These are phyloP conservation scores for Prunella fulvescens DNA, from an alignment of 2,113 vertebrate genomes.

Conservation along the genomic window DNA sequence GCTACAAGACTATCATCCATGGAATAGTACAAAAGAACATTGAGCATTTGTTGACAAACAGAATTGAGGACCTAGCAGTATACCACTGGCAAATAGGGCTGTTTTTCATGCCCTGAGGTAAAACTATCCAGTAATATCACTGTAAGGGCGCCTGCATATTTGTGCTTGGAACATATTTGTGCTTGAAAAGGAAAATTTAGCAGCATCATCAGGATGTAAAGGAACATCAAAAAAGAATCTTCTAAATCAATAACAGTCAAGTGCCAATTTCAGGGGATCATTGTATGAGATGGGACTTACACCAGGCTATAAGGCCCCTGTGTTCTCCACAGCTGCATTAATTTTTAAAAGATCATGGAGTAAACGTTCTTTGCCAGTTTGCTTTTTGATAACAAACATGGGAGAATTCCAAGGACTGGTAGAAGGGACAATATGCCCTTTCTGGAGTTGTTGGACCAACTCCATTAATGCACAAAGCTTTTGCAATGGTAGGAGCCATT, in stretches of 20 bases:
- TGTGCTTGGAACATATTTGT: no score
- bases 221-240: background rate
- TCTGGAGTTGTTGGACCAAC: background rate
- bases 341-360: background rate
- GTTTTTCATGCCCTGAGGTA: no score
- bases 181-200: no score
- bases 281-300: background rate
- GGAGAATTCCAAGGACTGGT: background rate
- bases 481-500: background rate
- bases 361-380: background rate
- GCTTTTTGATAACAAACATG: background rate
- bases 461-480: rapidly evolving
- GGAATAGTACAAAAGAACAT: no score
- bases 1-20: no score
- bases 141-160: no score
- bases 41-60: no score
- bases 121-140: no score
- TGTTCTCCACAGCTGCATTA: background rate
- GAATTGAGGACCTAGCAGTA: no score
- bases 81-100: no score
- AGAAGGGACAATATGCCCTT: background rate
- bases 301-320: background rate
- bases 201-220: no score
- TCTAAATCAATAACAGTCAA: background rate
- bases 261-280: background rate